Evolutionary conservation across 2,797 vertebrate species (phyloP).

Genomic region (Lates japonicus): DNA sequence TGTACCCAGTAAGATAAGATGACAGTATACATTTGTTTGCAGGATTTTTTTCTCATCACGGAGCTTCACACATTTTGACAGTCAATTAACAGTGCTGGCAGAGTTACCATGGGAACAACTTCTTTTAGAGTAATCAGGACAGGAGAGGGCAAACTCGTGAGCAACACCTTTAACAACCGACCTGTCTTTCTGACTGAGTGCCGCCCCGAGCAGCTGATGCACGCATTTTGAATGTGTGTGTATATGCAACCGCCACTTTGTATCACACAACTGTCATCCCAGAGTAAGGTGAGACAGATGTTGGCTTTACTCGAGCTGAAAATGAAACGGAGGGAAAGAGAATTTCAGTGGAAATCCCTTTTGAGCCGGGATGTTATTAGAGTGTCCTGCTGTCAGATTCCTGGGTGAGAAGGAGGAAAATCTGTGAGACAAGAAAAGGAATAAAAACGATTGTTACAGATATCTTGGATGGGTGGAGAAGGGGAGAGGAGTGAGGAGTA

Average conservation of each 20-base stretch:
- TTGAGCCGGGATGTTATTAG: conserved; percentile 18
- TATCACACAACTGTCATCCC: conserved; percentile 33
- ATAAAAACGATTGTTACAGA: conserved; percentile 19
- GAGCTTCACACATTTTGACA: conserved; percentile 61
- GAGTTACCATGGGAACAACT: conserved; percentile 75
- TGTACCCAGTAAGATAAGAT: conserved; percentile 25
- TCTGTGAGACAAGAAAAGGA: background rate
- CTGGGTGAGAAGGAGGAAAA: conserved; percentile 8
- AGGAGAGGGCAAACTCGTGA: conserved; percentile 6
- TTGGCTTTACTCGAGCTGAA: conserved; percentile 31
- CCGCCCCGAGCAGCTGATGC: conserved; percentile 23
- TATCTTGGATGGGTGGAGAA: conserved; percentile 4
- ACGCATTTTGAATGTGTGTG: conserved; percentile 14
- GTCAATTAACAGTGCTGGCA: conserved; percentile 60
- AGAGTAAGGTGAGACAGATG: conserved; percentile 44
- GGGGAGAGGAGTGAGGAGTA: background rate
- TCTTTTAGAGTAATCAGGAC: conserved; percentile 53
- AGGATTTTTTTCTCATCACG: conserved; percentile 27
- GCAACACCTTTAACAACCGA: conserved; percentile 48
- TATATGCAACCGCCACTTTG: conserved; percentile 20
- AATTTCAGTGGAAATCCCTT: conserved; percentile 31
- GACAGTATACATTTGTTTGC: conserved; percentile 49
- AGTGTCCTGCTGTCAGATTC: conserved; percentile 41
- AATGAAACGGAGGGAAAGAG: conserved; percentile 35
- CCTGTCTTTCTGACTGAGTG: conserved; percentile 27